Evolutionary conservation across 2,797 vertebrate species (phyloP), one percentile per base, ranked within the genome.

Genomic region (Lithobates pipiens): DNA sequence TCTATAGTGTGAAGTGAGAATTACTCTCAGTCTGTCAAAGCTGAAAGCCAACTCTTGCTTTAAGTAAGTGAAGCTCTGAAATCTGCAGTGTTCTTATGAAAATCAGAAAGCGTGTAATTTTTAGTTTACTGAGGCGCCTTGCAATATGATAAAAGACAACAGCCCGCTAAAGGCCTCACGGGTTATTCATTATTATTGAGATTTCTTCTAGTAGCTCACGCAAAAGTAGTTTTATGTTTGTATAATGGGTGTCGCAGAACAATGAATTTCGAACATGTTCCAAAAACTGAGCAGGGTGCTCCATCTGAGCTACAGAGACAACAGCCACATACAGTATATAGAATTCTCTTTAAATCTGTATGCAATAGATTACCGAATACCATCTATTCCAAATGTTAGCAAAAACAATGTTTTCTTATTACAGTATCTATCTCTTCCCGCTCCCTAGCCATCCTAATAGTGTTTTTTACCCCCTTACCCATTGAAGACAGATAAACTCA

Each of bases 1-100:
- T 86, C 85, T 83, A 86, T 86, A 69, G 85, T 83, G 85, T 86
- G 85, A 86, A 83, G 85, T 83, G 69, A 83, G 85, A 83, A 86
- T 86, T 86, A 86, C 80, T 86, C 85, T 79, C 85, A 86, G 85
- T 86, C 85, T 83, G 83, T 86, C 80, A 86, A 86, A 86, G 42
- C 80, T 79, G 80, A 86, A 86, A 86, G 54, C 80, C 76, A 83
- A 83, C 85, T 83, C 42, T 16, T 42, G 74, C 61, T 75, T 76
- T 79, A 78, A 86, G 80, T 86, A 86, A 86, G 76, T 71, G 65
- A 76, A 61, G 80, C 85, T 83, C 77, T 83, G 85, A 86, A 83
- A 86, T 83, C 85, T 79, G 69, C 85, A 83, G 76, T 69, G 25
- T 83, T 83, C 80, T 79, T 74, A 70, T 50, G 83, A 79, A 77